Evolutionary conservation across 1,140 invertebrate species (phyloP).

Genomic region (Bombus breviceps): DNA sequence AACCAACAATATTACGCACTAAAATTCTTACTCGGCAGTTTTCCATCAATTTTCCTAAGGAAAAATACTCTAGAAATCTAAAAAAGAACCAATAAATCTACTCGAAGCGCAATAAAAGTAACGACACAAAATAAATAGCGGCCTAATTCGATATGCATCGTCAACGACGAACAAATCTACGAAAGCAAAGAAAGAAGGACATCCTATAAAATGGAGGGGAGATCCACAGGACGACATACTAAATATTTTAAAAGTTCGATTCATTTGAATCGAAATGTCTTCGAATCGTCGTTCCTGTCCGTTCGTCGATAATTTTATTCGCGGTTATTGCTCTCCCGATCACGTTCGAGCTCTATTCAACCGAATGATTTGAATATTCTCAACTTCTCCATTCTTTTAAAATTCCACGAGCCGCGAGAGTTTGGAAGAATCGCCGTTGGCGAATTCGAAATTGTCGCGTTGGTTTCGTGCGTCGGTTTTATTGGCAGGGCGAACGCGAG

Average conservation of each 20-base stretch:
- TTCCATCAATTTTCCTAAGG: no score
- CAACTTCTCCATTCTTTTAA: slow-evolving; percentile 45
- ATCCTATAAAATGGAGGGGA: slow-evolving; percentile 16
- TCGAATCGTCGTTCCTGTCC: slow-evolving; percentile 43
- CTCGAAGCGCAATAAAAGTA: slow-evolving; percentile 41
- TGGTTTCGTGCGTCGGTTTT: neutral
- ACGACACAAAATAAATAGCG: slow-evolving; percentile 58
- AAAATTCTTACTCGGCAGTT: no score
- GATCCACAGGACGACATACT: slow-evolving; percentile 56
- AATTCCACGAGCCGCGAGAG: no score
- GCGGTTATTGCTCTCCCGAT: slow-evolving; percentile 63
- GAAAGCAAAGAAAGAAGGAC: neutral
- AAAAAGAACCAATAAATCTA: neutral
- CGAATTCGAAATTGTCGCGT: neutral
- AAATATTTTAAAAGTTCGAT: slow-evolving; percentile 74
- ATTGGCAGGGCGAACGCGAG: neutral
- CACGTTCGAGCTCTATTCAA: slow-evolving; percentile 40
- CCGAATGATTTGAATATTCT: slow-evolving; percentile 70
- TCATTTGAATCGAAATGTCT: slow-evolving; percentile 75
- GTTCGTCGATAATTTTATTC: slow-evolving; percentile 54
- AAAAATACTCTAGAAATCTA: no score
- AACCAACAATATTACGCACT: no score
- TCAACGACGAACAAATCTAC: neutral
- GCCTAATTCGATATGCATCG: neutral
- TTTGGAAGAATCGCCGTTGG: slow-evolving; percentile 1